Base-by-base conservation (phyloP, 2,888 invertebrate species). In the Tridacna gigas region DNA sequence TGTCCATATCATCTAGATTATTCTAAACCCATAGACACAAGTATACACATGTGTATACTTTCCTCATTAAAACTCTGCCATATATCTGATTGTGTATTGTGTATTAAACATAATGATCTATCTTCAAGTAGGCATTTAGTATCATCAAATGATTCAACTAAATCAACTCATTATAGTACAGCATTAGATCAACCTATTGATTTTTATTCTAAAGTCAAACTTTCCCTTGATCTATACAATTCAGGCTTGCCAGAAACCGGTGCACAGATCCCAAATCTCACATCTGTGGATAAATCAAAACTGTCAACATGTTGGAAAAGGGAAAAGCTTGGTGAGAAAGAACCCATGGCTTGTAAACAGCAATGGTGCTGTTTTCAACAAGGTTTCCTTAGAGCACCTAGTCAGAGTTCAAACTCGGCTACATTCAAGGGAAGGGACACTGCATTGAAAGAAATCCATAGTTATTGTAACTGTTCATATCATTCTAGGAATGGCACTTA, bases 381-480 rank as follows among this genome's bases (percentile, higher is more conserved):
- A 63, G 15, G 63, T 63, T 63, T 22, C 22, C 63, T 4, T 13
- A 4, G 13, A n/a, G 13, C 13, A 63, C 13, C 4, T 22, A 0
- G 3, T 63, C 22, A 25, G n/a, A 22, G 26, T 63, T 63, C 13
- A 22, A 25, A 25, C 13, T 63, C 25, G 22, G 13, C 22, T 13
- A 63, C 3, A 25, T n/a, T 60, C 13, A 5, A 63, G 63, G 26
- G n/a, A 13, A 22, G 12, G 13, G 26, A 63, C 22, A 22, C 15
- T 63, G 63, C 63, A 63, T 63, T 13, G 13, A 25, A 25, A 22
- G 63, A 63, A 63, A 22, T 63, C 63, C 63, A 63, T 25, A 63
- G 15, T 63, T 63, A 25, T 13, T 63, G 7, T 25, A 63, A 9
- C 13, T 13, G 26, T 63, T 22, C 20, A 25, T 22, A 22, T 63